Evolutionary conservation across 2,888 invertebrate species (phyloP).

Genomic region (Amiota minor): DNA sequence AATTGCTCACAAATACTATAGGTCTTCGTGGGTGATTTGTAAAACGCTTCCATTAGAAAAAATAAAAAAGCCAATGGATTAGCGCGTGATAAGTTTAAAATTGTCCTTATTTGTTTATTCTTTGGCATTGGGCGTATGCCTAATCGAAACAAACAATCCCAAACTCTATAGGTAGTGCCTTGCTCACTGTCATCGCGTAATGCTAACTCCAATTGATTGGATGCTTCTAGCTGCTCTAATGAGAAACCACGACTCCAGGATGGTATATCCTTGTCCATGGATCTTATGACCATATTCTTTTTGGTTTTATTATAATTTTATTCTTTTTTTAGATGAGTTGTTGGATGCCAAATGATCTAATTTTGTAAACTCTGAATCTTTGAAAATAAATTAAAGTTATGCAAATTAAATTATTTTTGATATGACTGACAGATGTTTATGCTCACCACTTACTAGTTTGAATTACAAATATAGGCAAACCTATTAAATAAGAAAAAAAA

Average conservation of each 20-base stretch:
- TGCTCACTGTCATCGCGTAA: slow-evolving; percentile 5
- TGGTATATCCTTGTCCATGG: not conserved
- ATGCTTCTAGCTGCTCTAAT: not conserved
- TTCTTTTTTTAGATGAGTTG: too few relatives aligned
- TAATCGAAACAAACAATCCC: not conserved
- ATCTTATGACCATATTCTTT: too few relatives aligned
- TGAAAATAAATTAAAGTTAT: too few relatives aligned
- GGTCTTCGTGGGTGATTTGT: not conserved
- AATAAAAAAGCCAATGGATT: not conserved
- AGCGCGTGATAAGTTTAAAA: not conserved
- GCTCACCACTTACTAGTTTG: too few relatives aligned
- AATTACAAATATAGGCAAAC: too few relatives aligned
- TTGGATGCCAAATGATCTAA: too few relatives aligned
- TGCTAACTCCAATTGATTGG: not conserved
- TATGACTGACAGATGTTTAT: too few relatives aligned
- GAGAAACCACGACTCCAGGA: not conserved
- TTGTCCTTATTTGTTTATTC: not conserved
- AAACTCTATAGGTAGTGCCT: not conserved
- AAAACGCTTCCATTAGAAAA: slow-evolving; percentile 2
- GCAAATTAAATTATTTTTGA: too few relatives aligned
- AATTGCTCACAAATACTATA: not conserved
- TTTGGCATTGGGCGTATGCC: not conserved
- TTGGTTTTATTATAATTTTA: too few relatives aligned
- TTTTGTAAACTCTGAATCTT: too few relatives aligned
- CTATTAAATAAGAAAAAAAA: too few relatives aligned